Conservation (phyloP, 2,888 invertebrate genomes). For the Agrochola lychnidis region DNA sequence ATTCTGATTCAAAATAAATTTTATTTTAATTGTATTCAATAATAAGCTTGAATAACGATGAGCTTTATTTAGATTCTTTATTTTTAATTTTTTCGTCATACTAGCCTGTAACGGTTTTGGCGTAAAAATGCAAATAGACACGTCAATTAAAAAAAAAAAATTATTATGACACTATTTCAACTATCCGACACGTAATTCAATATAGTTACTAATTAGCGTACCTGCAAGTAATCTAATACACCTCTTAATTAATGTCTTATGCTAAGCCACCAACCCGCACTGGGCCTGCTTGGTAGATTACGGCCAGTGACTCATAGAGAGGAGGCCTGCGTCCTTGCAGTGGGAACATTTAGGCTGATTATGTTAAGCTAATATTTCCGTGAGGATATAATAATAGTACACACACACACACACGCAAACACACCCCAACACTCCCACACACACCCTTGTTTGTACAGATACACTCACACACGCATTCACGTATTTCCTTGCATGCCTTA, state of each 20-base stretch:
- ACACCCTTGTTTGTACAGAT: no score
- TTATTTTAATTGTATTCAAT: not conserved
- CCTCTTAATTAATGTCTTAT: constrained; percentile 12
- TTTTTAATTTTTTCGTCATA: not conserved
- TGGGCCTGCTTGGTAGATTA: not conserved
- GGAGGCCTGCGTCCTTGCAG: not conserved
- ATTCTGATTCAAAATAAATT: not conserved
- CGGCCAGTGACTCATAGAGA: not conserved
- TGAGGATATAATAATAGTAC: no score
- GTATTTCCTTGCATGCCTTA: no score
- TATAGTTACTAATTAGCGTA: constrained; percentile 7
- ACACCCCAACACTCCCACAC: no score
- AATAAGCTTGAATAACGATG: not conserved
- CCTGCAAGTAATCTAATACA: constrained; percentile 6
- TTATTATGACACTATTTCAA: not conserved
- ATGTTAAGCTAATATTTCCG: not conserved
- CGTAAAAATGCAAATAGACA: constrained; percentile 11
- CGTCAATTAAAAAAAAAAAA: constrained; percentile 4
- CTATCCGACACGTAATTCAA: not conserved
- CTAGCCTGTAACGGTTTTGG: not conserved
- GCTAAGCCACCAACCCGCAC: not conserved
- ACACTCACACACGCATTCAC: no score
- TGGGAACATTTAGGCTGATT: not conserved
- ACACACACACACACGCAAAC: no score
- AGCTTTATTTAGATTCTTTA: not conserved